Base-by-base conservation (phyloP, 2,888 invertebrate species). In the Scelioninae gen. 1 region DNA sequence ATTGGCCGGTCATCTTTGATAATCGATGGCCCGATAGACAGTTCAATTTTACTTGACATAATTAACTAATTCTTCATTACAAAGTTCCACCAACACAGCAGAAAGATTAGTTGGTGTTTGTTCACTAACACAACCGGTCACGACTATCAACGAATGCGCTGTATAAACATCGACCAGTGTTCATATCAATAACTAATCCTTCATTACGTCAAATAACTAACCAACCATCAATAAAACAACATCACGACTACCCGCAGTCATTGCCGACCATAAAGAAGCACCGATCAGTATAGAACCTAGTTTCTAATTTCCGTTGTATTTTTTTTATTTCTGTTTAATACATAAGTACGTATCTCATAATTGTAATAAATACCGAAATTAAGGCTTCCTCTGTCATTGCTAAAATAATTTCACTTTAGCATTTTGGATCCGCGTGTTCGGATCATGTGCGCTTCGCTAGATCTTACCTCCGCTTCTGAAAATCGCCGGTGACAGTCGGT, bases 401-500 rank as follows among this genome's bases (percentile, higher is more conserved):
- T n/a, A n/a, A n/a, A n/a, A n/a, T n/a, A n/a, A n/a, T n/a, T n/a
- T n/a, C n/a, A n/a, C n/a, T n/a, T n/a, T n/a, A n/a, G n/a, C n/a
- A n/a, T n/a, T n/a, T n/a, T n/a, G n/a, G n/a, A n/a, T n/a, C n/a
- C n/a, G n/a, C n/a, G n/a, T n/a, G n/a, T n/a, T n/a, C n/a, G n/a
- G n/a, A n/a, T n/a, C n/a, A n/a, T n/a, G n/a, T n/a, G n/a, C n/a
- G n/a, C n/a, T n/a, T n/a, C 47, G 23, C 10, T 13, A 11, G 11
- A 15, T 13, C 79, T 79, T 79, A 79, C 79, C 79, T 79, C 43
- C 16, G 58, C 11, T 38, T 69, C 0, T 51, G 23, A 23, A 6
- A 68, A 45, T 68, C 40, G 62, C 62, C 74, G 74, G 79, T 69
- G 66, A 16, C 60, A 51, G 60, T 69, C 60, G 72, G 55, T 72